Evolutionary conservation across 1,140 invertebrate genomes (phyloP).

Genomic region (Plectrocnemia conspersa): DNA sequence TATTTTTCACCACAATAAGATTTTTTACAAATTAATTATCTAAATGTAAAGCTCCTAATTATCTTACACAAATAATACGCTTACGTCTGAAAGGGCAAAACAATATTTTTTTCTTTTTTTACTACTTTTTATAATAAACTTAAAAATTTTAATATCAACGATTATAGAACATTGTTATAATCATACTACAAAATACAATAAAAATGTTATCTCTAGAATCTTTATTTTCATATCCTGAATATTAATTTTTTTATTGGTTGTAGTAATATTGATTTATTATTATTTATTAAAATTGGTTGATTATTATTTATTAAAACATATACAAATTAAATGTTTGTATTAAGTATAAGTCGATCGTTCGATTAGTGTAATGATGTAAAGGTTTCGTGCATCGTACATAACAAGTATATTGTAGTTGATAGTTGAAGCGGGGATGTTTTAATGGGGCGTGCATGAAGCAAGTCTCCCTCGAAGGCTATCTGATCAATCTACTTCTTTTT

Average conservation of each 20-base stretch:
- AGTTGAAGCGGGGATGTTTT: slow-evolving; percentile 29
- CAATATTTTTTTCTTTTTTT: too few relatives aligned
- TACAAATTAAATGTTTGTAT: not conserved
- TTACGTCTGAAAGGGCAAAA: too few relatives aligned
- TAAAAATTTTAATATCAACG: too few relatives aligned
- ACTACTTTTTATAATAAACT: too few relatives aligned
- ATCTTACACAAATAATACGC: too few relatives aligned
- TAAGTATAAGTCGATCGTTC: not conserved
- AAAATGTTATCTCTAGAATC: not conserved
- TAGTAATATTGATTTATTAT: too few relatives aligned
- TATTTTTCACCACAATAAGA: too few relatives aligned
- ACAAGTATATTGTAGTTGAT: slow-evolving; percentile 27
- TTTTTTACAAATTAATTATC: too few relatives aligned
- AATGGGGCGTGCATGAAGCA: slow-evolving; percentile 29
- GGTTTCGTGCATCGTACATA: slow-evolving; percentile 20
- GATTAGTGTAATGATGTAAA: slow-evolving; percentile 17
- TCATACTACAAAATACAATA: not conserved
- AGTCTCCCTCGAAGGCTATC: slow-evolving; percentile 1
- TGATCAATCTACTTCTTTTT: slow-evolving; percentile 8
- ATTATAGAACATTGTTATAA: too few relatives aligned
- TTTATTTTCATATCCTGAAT: not conserved
- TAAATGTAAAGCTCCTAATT: too few relatives aligned
- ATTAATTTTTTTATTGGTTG: not conserved
- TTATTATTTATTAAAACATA: too few relatives aligned
- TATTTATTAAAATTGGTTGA: too few relatives aligned